Evolutionary conservation across 2,797 vertebrate genomes (phyloP), one percentile per base, ranked within the genome.

Genomic region (Ibycter americanus): DNA sequence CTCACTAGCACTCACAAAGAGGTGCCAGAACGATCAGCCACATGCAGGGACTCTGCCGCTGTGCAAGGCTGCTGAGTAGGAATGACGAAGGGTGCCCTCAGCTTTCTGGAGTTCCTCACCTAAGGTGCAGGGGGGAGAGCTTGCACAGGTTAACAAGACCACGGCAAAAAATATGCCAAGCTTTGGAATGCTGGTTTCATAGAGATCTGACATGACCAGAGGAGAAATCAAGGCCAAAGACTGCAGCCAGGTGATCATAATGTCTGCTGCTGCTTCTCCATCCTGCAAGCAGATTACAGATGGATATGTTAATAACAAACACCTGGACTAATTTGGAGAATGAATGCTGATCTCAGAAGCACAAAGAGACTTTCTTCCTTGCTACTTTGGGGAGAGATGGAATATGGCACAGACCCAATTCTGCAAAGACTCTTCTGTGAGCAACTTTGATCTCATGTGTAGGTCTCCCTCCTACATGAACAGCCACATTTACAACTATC

Each of bases 11-110:
- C 29, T 78, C 76, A 21, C 51, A 72, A 15, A 22, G 5, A 38
- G n/a, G 38, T 68, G 38, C 15, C 55, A 59, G 42, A 55, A 78
- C 0, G 1, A 55, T 25, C 47, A 38, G 0, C 38, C 16, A 5
- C 0, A 0, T 22, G 18, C 54, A 89, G 44, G 4, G 21, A 71
- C 63, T 36, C 61, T 55, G 19, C 16, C 11, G 1, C 6, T 66
- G 44, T 4, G 7, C 76, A 85, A 68, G 71, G 29, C 16, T 13
- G 2, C 34, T 10, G 34, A 62, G 51, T 1, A n/a, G 51, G 42
- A 54, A 19, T 0, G 1, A 62, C 3, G 9, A 44, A 40, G 46
- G 76, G 26, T 3, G 11, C 44, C 14, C 55, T 56, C 52, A 13
- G 32, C 34, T 83, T 62, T 29, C 58, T 14, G 31, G 46, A 65